These are phyloP conservation scores for Schizaphis graminum DNA, from an alignment of 2,888 invertebrate genomes.

Conservation along the genomic window DNA sequence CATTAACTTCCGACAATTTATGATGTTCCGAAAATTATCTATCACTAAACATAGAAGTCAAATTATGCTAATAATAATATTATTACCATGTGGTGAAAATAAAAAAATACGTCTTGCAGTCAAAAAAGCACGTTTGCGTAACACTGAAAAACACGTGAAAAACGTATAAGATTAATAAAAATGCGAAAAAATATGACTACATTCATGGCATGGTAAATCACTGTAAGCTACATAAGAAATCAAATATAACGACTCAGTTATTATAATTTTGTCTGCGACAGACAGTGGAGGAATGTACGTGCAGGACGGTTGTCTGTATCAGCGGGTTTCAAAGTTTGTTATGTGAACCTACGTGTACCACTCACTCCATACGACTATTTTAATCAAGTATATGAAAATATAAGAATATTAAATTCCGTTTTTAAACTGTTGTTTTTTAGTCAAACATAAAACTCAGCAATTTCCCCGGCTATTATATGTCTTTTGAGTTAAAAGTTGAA, in stretches of 20 bases:
- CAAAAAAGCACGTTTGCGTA: not conserved
- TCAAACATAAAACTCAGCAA: not conserved
- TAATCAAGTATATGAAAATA: not conserved
- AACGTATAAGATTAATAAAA: not conserved
- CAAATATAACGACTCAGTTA: not conserved
- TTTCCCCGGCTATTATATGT: not conserved
- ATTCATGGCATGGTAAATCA: not conserved
- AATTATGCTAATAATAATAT: not conserved
- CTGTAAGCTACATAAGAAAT: not conserved
- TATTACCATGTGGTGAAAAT: not conserved
- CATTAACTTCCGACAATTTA: not conserved
- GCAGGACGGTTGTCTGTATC: not conserved
- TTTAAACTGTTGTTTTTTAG: not conserved
- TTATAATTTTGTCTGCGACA: not conserved
- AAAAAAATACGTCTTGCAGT: not conserved
- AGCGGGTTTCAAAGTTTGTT: not conserved
- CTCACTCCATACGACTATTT: not conserved
- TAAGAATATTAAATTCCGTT: not conserved
- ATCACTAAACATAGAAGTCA: not conserved
- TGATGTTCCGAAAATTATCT: not conserved
- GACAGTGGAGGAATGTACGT: not conserved
- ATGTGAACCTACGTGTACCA: no score
- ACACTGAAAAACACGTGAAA: not conserved
- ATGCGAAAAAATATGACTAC: not conserved
- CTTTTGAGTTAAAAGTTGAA: not conserved